phyloP scores from a whole-genome alignment of 2,888 invertebrate species.

The Epinotia demarniana region DNA sequence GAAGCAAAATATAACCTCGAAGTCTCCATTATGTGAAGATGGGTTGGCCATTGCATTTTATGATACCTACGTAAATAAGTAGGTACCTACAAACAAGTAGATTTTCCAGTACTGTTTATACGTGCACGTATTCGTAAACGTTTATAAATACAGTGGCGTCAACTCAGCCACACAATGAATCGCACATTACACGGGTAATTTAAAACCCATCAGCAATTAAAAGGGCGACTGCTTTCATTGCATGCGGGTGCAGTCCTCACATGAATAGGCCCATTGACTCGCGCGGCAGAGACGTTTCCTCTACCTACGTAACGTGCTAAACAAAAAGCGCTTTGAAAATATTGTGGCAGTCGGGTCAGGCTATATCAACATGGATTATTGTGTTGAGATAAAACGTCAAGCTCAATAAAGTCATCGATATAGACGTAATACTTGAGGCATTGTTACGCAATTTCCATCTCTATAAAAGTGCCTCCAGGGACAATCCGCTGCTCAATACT shows the following conservation, averaged over 20 bases:
- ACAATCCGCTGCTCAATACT: constrained; percentile 6
- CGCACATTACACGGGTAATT: constrained; percentile 51
- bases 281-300: constrained; percentile 18
- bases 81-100: constrained; percentile 1
- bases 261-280: constrained; percentile 57
- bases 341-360: constrained; percentile 46
- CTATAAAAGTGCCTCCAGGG: constrained; percentile 5
- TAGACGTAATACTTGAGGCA: neutral
- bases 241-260: constrained; percentile 60
- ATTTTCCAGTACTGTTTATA: constrained; percentile 13
- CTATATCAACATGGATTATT: constrained; percentile 20
- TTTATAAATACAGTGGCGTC: constrained; percentile 33
- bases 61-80: neutral
- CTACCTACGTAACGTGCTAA: constrained; percentile 39
- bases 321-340: constrained; percentile 44
- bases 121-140: constrained; percentile 5
- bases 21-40: neutral
- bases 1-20: neutral
- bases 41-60: neutral
- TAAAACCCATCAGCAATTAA: constrained; percentile 58
- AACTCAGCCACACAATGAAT: constrained; percentile 39
- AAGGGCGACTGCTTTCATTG: constrained; percentile 47
- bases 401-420: constrained; percentile 8
- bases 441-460: constrained; percentile 19
- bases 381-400: constrained; percentile 13